Base-by-base conservation (phyloP, 1,140 invertebrate species). In the Euura lappo region DNA sequence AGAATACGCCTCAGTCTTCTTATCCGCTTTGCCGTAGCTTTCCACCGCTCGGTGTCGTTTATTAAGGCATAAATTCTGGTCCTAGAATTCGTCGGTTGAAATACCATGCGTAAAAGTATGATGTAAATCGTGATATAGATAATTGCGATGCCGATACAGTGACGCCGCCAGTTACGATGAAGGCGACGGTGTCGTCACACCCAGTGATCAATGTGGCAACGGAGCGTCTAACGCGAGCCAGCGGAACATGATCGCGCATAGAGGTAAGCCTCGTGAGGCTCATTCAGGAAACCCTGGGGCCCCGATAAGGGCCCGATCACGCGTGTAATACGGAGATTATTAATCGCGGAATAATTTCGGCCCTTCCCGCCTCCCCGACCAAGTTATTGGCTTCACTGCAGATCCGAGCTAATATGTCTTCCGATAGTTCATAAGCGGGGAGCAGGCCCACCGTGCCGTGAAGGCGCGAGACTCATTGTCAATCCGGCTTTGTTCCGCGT, bases 291-390 rank as follows among this genome's bases (percentile, higher is more conserved):
- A 64, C 71, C 28, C 74, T 74, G 75, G 71, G 73, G 69, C 76
- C 69, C 76, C 74, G 81, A 85, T 83, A 82, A 85, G 83, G 84
- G 80, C 11, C 82, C 82, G 83, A 86, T 86, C 85, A 84, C 85
- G 85, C 84, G 85, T 86, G 84, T 86, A 87, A 87, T 84, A 79
- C 77, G 79, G 77, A 79, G 84, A 87, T 87, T 86, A 87, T 87
- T 85, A 86, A 86, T 87, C 84, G 84, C 77, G 70, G 83, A 82
- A 86, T 86, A 87, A 87, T 87, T 85, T 82, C 44, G 28, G 44
- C 71, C 65, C 45, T 44, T 66, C 71, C 70, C 43, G 60, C 66
- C 66, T 13, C 72, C 65, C 77, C 80, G 78, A 77, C 78, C 81
- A 78, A 84, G 81, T 86, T 86, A 86, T 86, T 86, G 84, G 84